These are phyloP conservation scores for Drosophila santomea DNA, from an alignment of 1,140 invertebrate species.

Conservation along the genomic window DNA sequence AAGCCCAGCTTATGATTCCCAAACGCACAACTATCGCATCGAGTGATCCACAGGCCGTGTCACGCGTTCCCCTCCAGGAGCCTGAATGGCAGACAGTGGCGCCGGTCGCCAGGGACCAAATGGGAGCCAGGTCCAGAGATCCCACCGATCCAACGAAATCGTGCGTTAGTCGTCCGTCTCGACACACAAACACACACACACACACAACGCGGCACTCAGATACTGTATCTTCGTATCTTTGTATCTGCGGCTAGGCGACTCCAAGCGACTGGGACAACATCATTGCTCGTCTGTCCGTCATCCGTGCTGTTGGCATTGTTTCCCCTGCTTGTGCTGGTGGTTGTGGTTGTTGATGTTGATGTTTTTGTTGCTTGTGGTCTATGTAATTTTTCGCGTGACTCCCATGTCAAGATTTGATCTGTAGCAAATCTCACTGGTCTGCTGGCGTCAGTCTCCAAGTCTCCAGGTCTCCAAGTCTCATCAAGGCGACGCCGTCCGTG, in stretches of 20 bases:
- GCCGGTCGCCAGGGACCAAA: constrained; percentile 40
- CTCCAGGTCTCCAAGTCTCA: constrained; percentile 17
- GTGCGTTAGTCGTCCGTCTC: constrained; percentile 52
- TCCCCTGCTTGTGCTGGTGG: constrained; percentile 8
- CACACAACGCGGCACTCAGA: constrained; percentile 8
- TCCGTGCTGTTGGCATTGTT: constrained; percentile 39
- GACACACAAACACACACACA: constrained; percentile 38
- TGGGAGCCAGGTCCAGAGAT: constrained; percentile 18
- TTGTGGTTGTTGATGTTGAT: too few species aligned
- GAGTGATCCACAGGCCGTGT: constrained; percentile 8
- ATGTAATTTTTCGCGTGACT: constrained; percentile 71
- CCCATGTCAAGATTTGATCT: constrained; percentile 66
- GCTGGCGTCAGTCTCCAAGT: constrained; percentile 19
- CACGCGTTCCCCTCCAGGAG: constrained; percentile 11
- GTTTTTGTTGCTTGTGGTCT: constrained; percentile 25
- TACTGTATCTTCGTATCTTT: constrained; percentile 10
- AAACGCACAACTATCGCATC: neutral
- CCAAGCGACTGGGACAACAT: constrained; percentile 48
- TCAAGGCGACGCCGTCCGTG: constrained; percentile 50
- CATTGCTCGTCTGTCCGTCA: constrained; percentile 44
- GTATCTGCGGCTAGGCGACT: constrained; percentile 14
- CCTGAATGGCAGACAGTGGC: constrained; percentile 43
- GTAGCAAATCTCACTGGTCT: constrained; percentile 53
- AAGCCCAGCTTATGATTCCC: neutral
- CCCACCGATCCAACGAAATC: constrained; percentile 43